Evolutionary conservation across 2,888 invertebrate species (phyloP).

Genomic region (Aelia acuminata): DNA sequence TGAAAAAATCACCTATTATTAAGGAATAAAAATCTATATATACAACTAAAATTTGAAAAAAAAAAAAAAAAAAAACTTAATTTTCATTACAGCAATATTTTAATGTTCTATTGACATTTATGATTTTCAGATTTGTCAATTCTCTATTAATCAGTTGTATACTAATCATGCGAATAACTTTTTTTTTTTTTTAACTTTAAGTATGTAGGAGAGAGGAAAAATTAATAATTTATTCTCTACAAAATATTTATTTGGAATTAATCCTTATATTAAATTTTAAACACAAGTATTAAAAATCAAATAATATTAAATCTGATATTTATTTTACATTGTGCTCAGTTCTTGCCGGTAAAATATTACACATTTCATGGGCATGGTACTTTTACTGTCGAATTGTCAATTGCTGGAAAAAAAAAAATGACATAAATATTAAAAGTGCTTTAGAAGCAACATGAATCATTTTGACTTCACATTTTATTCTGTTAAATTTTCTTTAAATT

Average conservation of each 20-base stretch:
- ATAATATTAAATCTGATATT: not conserved
- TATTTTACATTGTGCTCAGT: constrained; percentile 34
- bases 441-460: not conserved
- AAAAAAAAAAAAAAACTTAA: too few relatives aligned
- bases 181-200: too few relatives aligned
- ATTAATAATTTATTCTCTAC: not conserved
- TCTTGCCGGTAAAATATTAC: not conserved
- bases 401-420: constrained; percentile 3
- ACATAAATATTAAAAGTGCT: not conserved
- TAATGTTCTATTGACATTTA: too few relatives aligned
- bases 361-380: constrained; percentile 20
- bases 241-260: not conserved
- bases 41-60: too few relatives aligned
- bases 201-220: not conserved
- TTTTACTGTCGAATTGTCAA: not conserved
- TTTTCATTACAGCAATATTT: too few relatives aligned
- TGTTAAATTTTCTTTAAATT: too few relatives aligned
- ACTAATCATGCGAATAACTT: too few relatives aligned
- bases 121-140: too few relatives aligned
- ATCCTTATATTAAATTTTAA: not conserved
- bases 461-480: too few relatives aligned
- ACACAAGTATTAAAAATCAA: constrained; percentile 22
- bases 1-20: too few relatives aligned
- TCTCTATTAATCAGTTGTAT: too few relatives aligned
- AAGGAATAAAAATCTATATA: too few relatives aligned